phyloP scores from a whole-genome alignment of 2,113 vertebrate species.

The Tachysurus vachellii region DNA sequence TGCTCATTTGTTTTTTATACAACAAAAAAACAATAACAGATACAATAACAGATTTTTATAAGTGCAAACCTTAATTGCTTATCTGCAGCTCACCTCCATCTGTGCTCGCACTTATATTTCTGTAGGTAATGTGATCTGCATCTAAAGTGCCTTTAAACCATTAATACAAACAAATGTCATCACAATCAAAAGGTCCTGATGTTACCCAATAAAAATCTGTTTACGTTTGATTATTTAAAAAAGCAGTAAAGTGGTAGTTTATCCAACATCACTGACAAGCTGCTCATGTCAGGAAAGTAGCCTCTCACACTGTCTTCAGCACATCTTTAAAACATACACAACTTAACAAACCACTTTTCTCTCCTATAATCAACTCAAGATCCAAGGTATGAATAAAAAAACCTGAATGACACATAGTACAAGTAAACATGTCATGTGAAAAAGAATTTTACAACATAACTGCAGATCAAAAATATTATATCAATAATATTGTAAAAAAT shows the following conservation, averaged over 20 bases:
- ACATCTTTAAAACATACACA: neutral
- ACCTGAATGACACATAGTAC: neutral
- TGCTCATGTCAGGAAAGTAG: neutral
- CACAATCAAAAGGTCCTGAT: neutral
- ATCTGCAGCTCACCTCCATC: neutral
- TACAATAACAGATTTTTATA: neutral
- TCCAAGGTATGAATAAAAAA: neutral
- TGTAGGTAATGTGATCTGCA: slow-evolving; percentile 59
- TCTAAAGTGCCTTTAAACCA: slow-evolving; percentile 63
- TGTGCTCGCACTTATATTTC: neutral
- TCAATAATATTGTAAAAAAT: neutral
- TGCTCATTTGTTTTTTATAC: neutral
- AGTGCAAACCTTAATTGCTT: neutral
- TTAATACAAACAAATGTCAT: slow-evolving; percentile 47
- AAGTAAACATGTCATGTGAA: neutral
- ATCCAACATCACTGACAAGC: neutral
- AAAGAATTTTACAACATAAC: neutral
- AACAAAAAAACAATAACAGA: neutral
- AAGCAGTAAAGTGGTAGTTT: neutral
- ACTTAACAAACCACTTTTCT: neutral
- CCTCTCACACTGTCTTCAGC: neutral
- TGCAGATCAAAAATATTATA: neutral
- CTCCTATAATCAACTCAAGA: neutral
- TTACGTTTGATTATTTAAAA: neutral
- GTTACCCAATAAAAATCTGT: neutral